phyloP scores from a whole-genome alignment of 2,888 invertebrate genomes.

The Drosophila seclusa region DNA sequence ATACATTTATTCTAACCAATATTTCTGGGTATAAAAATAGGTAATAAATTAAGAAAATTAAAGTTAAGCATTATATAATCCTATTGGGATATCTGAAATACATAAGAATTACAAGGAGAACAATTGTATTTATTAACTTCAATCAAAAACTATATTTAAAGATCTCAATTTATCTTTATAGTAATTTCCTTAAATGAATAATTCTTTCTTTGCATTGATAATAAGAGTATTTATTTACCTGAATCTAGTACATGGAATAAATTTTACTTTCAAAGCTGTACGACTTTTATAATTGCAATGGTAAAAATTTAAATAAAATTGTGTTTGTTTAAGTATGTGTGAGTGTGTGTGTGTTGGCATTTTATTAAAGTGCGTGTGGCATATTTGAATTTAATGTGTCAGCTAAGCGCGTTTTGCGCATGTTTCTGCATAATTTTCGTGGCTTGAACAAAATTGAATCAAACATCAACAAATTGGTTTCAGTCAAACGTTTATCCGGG shows the following conservation, averaged over 20 bases:
- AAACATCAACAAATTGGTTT: slow-evolving; percentile 69
- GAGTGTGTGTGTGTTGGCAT: neutral
- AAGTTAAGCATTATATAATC: neutral
- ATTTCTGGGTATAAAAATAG: neutral
- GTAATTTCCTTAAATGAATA: neutral
- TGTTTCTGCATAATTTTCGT: slow-evolving; percentile 58
- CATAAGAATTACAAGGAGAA: too few relatives aligned
- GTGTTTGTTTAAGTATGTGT: neutral
- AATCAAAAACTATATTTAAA: too few relatives aligned
- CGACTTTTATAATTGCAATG: neutral
- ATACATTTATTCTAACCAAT: neutral
- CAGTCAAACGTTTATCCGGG: slow-evolving; percentile 24
- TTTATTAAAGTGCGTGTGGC: neutral
- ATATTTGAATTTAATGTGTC: slow-evolving; percentile 34
- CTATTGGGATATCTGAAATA: neutral
- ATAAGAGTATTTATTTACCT: neutral
- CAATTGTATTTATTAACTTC: neutral
- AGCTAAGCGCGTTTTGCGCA: slow-evolving; percentile 29
- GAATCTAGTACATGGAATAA: neutral
- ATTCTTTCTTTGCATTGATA: neutral
- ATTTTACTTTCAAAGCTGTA: neutral
- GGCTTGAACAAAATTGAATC: slow-evolving; percentile 61
- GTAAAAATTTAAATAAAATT: neutral
- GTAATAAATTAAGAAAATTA: too few relatives aligned
- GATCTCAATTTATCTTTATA: too few relatives aligned